phyloP scores from a whole-genome alignment of 2,888 invertebrate genomes.

The Meta bourneti region DNA sequence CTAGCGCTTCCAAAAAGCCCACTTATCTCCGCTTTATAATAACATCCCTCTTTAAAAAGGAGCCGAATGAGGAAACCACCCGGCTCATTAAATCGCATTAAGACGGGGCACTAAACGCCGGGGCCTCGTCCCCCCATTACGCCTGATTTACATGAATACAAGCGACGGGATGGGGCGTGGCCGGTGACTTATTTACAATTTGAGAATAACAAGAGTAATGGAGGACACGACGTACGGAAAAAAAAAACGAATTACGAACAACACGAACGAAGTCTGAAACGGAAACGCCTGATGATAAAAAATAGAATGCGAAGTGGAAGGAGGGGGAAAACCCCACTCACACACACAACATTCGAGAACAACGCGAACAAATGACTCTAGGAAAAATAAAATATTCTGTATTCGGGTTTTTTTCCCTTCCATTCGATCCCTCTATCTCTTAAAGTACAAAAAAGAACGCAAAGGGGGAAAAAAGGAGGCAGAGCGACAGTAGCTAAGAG shows the following conservation, averaged over 20 bases:
- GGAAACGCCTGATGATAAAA: slow-evolving; percentile 38
- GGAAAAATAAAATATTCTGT: slow-evolving; percentile 62
- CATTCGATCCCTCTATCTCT: background rate
- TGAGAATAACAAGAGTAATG: slow-evolving; percentile 7
- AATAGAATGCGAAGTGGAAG: background rate
- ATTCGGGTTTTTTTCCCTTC: slow-evolving; percentile 10
- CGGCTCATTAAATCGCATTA: background rate
- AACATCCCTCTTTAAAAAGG: background rate
- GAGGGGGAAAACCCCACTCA: background rate
- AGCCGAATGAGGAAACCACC: background rate
- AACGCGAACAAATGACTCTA: slow-evolving; percentile 42
- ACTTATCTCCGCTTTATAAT: background rate
- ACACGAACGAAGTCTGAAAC: slow-evolving; percentile 16
- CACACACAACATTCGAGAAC: background rate
- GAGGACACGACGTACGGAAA: background rate
- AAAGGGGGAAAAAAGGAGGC: background rate
- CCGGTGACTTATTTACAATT: slow-evolving; percentile 64
- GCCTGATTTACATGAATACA: slow-evolving; percentile 50
- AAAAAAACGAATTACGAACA: slow-evolving; percentile 10
- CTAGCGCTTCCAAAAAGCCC: background rate
- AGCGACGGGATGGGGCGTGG: slow-evolving; percentile 28
- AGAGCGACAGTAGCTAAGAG: slow-evolving; percentile 45
- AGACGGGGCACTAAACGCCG: too few species aligned
- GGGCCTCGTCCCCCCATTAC: slow-evolving; percentile 13
- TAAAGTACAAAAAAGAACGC: slow-evolving; percentile 3